These are phyloP conservation scores for Saccostrea cuccullata DNA, from an alignment of 1,140 invertebrate species.

Conservation along the genomic window DNA sequence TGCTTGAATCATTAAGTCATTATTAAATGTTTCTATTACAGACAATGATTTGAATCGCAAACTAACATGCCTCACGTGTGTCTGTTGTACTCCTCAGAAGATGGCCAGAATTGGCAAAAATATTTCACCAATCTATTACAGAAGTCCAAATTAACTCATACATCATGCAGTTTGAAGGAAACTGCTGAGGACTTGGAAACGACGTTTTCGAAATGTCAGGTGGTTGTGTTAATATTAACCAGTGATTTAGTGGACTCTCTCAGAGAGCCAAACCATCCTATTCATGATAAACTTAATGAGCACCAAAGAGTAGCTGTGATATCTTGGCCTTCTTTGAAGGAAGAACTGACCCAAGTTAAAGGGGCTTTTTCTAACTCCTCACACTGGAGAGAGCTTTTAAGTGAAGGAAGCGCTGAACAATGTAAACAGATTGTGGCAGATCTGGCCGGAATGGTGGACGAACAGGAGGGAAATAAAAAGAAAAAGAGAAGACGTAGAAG, in stretches of 20 bases:
- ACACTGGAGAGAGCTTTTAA: not conserved
- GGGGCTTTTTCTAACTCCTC: not conserved
- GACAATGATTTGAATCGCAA: not conserved
- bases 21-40: not conserved
- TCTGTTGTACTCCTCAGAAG: not conserved
- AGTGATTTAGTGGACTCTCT: not conserved
- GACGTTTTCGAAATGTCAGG: not conserved
- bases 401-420: not conserved
- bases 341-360: not conserved
- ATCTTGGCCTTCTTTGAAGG: not conserved
- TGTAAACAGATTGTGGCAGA: constrained; percentile 24
- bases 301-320: constrained; percentile 23
- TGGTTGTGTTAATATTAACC: constrained; percentile 3
- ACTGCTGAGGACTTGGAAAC: not conserved
- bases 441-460: constrained; percentile 46
- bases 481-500: not conserved
- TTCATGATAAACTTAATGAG: not conserved
- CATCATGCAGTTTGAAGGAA: not conserved
- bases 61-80: not conserved
- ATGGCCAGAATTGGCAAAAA: not conserved
- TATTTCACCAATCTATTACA: not conserved
- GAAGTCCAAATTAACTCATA: not conserved
- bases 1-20: no score
- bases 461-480: not conserved
- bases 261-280: not conserved